phyloP scores from a whole-genome alignment of 2,797 vertebrate species.

The Hylomyscus alleni region DNA sequence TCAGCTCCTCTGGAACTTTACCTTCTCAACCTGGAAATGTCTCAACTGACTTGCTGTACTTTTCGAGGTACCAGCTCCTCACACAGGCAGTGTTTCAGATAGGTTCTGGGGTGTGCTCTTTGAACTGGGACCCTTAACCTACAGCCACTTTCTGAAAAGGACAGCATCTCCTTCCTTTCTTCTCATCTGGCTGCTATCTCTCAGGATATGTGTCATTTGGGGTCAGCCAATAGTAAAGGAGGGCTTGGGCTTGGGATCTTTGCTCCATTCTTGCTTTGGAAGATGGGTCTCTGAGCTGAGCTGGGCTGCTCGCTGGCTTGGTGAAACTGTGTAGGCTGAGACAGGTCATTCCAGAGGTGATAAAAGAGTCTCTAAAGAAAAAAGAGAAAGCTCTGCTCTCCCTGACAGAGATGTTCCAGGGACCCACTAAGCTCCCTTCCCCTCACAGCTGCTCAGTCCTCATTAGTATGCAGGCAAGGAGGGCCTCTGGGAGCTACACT shows the following conservation, averaged over 20 bases:
- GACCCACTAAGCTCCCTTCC: background rate
- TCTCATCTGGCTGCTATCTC: background rate
- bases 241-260: background rate
- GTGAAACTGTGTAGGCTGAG: conserved; percentile 10
- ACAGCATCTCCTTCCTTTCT: background rate
- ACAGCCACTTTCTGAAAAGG: background rate
- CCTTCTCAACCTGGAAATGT: background rate
- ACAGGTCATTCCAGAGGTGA: conserved; percentile 40
- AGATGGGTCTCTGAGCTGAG: background rate
- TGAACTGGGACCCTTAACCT: background rate
- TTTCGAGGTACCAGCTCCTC: background rate
- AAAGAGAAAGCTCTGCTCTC: background rate
- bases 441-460: background rate
- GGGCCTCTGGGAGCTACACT: conserved; percentile 71
- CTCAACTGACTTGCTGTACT: background rate
- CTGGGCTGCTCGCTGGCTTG: background rate
- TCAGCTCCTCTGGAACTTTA: background rate
- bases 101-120: background rate
- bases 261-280: background rate
- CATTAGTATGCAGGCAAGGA: conserved; percentile 11
- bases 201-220: conserved; percentile 42
- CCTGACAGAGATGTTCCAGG: background rate
- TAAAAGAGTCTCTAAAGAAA: conserved; percentile 43
- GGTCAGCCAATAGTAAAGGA: conserved; percentile 3
- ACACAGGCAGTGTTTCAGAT: accelerated